Conservation (phyloP, 2,888 invertebrate species). For the Theodoxus fluviatilis region DNA sequence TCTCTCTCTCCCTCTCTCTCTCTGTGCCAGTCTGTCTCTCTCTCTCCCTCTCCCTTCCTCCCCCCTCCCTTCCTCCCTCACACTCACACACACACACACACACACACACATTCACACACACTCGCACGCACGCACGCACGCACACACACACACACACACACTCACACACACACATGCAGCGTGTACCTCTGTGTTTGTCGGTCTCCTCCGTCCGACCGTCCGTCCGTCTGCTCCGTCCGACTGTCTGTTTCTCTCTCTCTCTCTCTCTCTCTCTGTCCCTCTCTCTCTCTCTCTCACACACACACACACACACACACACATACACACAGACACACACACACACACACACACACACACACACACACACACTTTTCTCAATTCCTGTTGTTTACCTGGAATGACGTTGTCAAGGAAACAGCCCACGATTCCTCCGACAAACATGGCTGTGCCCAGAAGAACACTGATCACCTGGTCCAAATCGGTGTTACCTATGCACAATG, state of each 20-base stretch:
- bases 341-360: constrained; percentile 5
- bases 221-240: background rate
- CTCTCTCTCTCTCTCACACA: constrained; percentile 9
- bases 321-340: constrained; percentile 6
- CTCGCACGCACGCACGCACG: background rate
- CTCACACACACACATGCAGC: background rate
- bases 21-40: no score
- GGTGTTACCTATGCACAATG: constrained; percentile 37
- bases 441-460: constrained; percentile 59
- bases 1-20: background rate
- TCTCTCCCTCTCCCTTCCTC: no score
- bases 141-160: background rate
- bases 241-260: background rate
- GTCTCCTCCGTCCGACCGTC: background rate
- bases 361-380: constrained; percentile 23
- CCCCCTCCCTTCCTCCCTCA: background rate
- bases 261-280: background rate
- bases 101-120: constrained; percentile 4
- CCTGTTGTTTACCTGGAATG: constrained; percentile 55
- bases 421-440: constrained; percentile 66
- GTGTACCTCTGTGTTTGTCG: background rate
- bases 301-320: constrained; percentile 10
- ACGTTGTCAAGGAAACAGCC: constrained; percentile 66
- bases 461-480: constrained; percentile 46
- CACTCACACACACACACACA: constrained; percentile 10